A percentile compares a stretch with the other conserved stretches of the same genome.
Conservation (phyloP, 2,888 invertebrate species). For the Ophion slaviceki region DNA sequence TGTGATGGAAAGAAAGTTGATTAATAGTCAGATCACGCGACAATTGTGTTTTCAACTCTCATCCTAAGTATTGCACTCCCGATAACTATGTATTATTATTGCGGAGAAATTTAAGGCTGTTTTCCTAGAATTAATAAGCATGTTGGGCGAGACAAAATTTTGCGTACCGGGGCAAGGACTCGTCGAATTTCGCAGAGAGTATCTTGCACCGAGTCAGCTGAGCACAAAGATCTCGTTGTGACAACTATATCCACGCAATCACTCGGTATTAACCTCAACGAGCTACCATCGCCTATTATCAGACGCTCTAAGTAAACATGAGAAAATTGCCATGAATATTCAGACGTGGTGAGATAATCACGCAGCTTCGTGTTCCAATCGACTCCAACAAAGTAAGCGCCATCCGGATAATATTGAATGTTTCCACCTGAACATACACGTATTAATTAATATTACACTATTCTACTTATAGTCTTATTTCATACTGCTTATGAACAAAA, state of each 20-base stretch:
- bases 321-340: conserved; percentile 76
- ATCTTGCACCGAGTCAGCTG: conserved; percentile 72
- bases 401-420: conserved; percentile 78
- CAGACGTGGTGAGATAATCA: conserved; percentile 75
- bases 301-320: conserved; percentile 77
- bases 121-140: no score
- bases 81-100: no score
- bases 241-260: conserved; percentile 78
- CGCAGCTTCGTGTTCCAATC: conserved; percentile 77
- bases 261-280: conserved; percentile 72
- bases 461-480: not conserved
- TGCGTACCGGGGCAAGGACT: conserved; percentile 77
- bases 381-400: conserved; percentile 76
- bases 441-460: not conserved
- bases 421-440: conserved; percentile 75
- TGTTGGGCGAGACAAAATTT: not conserved
- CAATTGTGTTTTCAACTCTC: no score
- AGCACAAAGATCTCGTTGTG: conserved; percentile 79
- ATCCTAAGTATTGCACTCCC: no score
- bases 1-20: no score
- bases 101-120: no score
- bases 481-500: no score
- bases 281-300: conserved; percentile 78
- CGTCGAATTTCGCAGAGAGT: conserved; percentile 78
- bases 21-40: no score